Base-by-base conservation (phyloP, 92 coral and sea anemone genomes). In the Phenganax marumi region DNA sequence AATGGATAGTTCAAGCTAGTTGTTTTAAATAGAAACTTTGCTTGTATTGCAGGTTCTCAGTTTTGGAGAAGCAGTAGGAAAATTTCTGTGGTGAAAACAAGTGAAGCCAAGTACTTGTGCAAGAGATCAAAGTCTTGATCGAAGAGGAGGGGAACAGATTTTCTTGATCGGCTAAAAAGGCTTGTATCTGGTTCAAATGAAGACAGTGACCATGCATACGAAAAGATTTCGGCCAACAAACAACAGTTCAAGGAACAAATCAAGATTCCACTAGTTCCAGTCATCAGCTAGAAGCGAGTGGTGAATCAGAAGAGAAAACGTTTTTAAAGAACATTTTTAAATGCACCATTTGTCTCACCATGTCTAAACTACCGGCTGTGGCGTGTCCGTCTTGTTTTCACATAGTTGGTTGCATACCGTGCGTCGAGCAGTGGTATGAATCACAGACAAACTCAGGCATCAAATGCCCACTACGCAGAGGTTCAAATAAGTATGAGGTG, bases 391-490 rank as follows among this genome's bases (percentile, higher is more conserved):
- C 64, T 17, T 87, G 90, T 78, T 68, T 63, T 57, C 63, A 51
- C 26, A 76, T 87, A 16, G 86, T 89, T 17, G 92, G 90, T 7
- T 89, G 92, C 57, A 50, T 89, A 12, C 90, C 92, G 22, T 89
- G 92, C 58, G 72, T 86, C 51, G 90, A 89, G 68, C 88, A 89
- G 79, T 89, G 88, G 92, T 85, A 83, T 47, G 90, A 81, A 62
- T 64, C 88, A 10, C 47, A 33, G 43, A 33, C 81, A 61, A 33
- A 68, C 52, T 69, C 65, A 25, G 75, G 64, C 14, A 55, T 77
- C n/a, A 75, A 86, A 66, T 89, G 89, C 71, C 86, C 88, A 58
- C 86, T 89, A 55, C 81, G 87, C 53, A 52, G 86, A 26, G 52
- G 79, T 11, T 72, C 75, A 23, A 80, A 52, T 50, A 43, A 79